These are phyloP conservation scores for Xenentodon cancila DNA, from an alignment of 2,797 vertebrate species.

Conservation along the genomic window DNA sequence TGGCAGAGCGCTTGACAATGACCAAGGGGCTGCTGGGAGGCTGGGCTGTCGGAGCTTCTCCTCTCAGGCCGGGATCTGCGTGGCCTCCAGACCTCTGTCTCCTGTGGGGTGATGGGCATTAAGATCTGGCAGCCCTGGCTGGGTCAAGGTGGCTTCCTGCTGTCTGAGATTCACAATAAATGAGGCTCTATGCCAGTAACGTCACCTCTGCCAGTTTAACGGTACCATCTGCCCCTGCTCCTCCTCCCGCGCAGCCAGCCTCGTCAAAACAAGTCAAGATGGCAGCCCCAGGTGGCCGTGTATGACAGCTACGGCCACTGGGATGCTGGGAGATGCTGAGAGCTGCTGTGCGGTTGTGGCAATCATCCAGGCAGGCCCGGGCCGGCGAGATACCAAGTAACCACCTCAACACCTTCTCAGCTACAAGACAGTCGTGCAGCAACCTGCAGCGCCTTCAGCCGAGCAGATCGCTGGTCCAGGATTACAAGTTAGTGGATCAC, in stretches of 20 bases:
- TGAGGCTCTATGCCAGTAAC: slow-evolving; percentile 63
- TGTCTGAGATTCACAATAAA: slow-evolving; percentile 59
- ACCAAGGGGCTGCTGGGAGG: slow-evolving; percentile 50
- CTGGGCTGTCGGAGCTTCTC: slow-evolving; percentile 45
- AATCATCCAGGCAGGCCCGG: slow-evolving; percentile 60
- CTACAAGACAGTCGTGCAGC: slow-evolving; percentile 34
- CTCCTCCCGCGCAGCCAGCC: slow-evolving; percentile 64
- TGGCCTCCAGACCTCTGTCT: slow-evolving; percentile 41
- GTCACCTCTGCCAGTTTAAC: slow-evolving; percentile 69
- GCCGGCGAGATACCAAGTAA: slow-evolving; percentile 41
- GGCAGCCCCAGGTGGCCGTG: slow-evolving; percentile 78
- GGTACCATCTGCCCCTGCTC: slow-evolving; percentile 77
- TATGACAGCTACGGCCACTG: slow-evolving; percentile 64
- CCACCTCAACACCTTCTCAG: slow-evolving; percentile 49
- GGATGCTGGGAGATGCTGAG: slow-evolving; percentile 56
- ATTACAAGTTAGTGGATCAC: slow-evolving; percentile 54
- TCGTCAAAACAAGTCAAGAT: slow-evolving; percentile 83
- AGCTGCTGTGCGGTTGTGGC: slow-evolving; percentile 63
- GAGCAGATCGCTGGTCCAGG: slow-evolving; percentile 26
- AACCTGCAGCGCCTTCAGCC: slow-evolving; percentile 29
- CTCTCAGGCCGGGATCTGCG: slow-evolving; percentile 24
- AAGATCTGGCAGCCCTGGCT: slow-evolving; percentile 54
- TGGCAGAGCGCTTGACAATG: slow-evolving; percentile 38
- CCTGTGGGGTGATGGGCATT: slow-evolving; percentile 59
- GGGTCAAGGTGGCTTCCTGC: slow-evolving; percentile 71